Evolutionary conservation across 2,797 vertebrate species (phyloP).

Genomic region (Carduelis carduelis): DNA sequence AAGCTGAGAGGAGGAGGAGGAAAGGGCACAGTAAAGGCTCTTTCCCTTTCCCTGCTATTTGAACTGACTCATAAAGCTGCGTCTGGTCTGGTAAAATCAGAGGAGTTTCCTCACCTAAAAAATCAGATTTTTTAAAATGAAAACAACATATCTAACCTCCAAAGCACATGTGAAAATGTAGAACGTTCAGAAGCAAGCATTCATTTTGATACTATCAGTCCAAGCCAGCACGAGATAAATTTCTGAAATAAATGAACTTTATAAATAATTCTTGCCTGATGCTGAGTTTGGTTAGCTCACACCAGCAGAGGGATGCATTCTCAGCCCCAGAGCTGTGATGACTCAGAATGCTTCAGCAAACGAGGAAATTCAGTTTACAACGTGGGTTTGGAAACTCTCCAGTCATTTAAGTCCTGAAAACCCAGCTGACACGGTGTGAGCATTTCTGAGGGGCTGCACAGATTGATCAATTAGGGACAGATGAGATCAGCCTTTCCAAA

Average conservation of each 20-base stretch:
- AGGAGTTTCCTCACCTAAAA: background rate
- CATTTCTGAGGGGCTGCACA: background rate
- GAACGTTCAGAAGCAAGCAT: background rate
- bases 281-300: background rate
- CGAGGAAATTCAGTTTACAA: background rate
- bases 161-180: background rate
- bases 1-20: background rate
- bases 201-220: background rate
- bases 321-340: background rate
- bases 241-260: background rate
- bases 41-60: background rate
- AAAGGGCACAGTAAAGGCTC: background rate
- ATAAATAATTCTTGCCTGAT: background rate
- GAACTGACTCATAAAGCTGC: background rate
- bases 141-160: rapidly evolving
- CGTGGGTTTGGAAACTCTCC: background rate
- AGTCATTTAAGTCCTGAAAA: background rate
- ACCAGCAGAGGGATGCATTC: background rate
- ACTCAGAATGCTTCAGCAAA: background rate
- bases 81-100: background rate
- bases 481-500: background rate
- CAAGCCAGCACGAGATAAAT: background rate
- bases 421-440: background rate
- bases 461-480: background rate
- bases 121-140: background rate